phyloP scores from a whole-genome alignment of 1,140 invertebrate genomes.

The Augochlora pura region DNA sequence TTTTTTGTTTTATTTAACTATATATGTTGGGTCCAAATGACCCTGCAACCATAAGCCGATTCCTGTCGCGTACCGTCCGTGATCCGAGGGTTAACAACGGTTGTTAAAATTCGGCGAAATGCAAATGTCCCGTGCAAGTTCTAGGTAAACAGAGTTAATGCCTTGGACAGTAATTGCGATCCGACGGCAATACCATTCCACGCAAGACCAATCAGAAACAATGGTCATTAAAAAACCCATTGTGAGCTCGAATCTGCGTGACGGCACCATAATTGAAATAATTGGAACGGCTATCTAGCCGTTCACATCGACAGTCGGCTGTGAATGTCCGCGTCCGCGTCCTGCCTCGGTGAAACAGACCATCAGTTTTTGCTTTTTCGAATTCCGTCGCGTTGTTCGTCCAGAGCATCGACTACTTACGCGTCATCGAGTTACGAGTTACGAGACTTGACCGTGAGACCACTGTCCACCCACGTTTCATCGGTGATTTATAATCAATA shows the following conservation, averaged over 20 bases:
- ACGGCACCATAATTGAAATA: slow-evolving; percentile 42
- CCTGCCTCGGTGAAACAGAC: not conserved
- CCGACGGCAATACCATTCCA: slow-evolving; percentile 3
- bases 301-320: slow-evolving; percentile 6
- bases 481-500: slow-evolving; percentile 36
- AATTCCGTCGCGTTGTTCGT: not conserved
- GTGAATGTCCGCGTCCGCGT: not conserved
- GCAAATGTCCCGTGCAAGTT: not conserved
- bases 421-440: slow-evolving; percentile 22
- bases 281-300: slow-evolving; percentile 31
- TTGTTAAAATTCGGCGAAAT: no score
- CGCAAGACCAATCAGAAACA: slow-evolving; percentile 25
- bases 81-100: no score
- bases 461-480: slow-evolving; percentile 34
- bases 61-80: no score
- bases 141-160: not conserved
- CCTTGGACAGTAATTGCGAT: slow-evolving; percentile 16
- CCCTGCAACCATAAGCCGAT: no score
- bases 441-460: slow-evolving; percentile 27
- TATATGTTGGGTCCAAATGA: no score
- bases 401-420: slow-evolving; percentile 22
- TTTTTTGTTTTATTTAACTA: no score
- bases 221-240: slow-evolving; percentile 34
- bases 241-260: slow-evolving; percentile 38
- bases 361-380: not conserved